phyloP scores from a whole-genome alignment of 2,888 invertebrate species.

The Acanthococcus lagerstroemiae region DNA sequence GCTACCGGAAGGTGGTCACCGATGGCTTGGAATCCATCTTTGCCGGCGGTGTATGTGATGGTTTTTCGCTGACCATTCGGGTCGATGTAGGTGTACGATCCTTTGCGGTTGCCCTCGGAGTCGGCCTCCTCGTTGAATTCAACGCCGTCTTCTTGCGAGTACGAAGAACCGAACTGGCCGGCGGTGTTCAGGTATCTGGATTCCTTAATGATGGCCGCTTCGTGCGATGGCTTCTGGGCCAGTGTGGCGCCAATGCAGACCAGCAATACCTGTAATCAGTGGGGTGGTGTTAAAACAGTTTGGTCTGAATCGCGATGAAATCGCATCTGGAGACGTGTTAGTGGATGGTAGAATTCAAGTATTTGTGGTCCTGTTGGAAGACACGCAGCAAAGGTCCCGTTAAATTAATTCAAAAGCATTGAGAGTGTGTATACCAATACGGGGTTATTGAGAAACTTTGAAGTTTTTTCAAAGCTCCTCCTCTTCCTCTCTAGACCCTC shows the following conservation, averaged over 20 bases:
- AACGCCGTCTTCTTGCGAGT: constrained; percentile 78
- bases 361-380: no score
- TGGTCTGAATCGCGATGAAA: no score
- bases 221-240: constrained; percentile 53
- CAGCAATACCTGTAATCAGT: constrained; percentile 5
- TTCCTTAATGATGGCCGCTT: constrained; percentile 74
- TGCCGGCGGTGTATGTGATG: constrained; percentile 74
- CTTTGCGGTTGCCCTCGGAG: constrained; percentile 68
- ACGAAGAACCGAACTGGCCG: constrained; percentile 76
- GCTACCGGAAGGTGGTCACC: constrained; percentile 58
- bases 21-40: constrained; percentile 59
- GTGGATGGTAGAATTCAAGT: no score
- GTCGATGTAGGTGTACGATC: constrained; percentile 77
- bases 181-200: constrained; percentile 72
- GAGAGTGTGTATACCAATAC: no score
- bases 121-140: constrained; percentile 83
- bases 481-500: no score
- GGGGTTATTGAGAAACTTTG: no score
- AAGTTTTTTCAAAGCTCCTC: no score
- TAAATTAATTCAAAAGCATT: no score
- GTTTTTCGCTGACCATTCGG: constrained; percentile 70
- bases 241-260: not conserved
- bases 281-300: no score
- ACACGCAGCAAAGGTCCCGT: no score
- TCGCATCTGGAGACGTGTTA: no score